Base-by-base conservation (phyloP, 2,113 vertebrate genomes). In the Grantiella picta region DNA sequence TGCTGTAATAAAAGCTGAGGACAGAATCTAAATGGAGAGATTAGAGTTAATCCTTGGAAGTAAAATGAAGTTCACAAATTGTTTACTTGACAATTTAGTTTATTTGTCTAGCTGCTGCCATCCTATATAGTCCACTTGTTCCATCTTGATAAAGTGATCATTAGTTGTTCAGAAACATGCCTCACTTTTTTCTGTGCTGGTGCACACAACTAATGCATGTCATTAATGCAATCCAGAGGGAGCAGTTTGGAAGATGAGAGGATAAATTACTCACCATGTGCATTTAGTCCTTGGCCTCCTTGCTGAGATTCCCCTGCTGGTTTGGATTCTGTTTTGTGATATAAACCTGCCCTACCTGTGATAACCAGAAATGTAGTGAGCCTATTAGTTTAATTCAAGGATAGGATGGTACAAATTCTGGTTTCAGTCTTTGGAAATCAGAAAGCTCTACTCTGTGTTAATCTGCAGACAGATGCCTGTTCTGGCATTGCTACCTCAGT, bases 251-350 rank as follows among this genome's bases (percentile, higher is more conserved):
- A 91, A 89, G 71, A 92, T 50, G 63, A 94, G 60, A 90, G 33
- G 56, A 80, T 93, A 93, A 95, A 96, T 96, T 94, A 40, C 92
- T 92, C 56, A 59, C 90, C 52, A 52, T 49, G 56, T 66, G 68
- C 54, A 59, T 90, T 88, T 81, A 83, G 36, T 93, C 19, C 44
- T 95, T 8, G 0, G 64, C 54, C 11, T 44, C 44, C 92, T 92
- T 93, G 87, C 85, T 93, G 92, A 93, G 75, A 66, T 83, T 88
- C 60, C 52, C 90, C 87, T 90, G 91, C 96, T 91, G 60, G 13
- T 91, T 90, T 80, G 71, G 22, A 81, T 89, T 93, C 87, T 95
- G 68, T 80, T 91, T 95, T 85, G 40, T 25, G 45, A 54, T n/a
- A 81, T 44, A 72, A 77, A 93, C 21, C 52, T 92, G 27, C 76